Conservation (phyloP, 2,888 invertebrate species). For the Chymomyza procnemis region DNA sequence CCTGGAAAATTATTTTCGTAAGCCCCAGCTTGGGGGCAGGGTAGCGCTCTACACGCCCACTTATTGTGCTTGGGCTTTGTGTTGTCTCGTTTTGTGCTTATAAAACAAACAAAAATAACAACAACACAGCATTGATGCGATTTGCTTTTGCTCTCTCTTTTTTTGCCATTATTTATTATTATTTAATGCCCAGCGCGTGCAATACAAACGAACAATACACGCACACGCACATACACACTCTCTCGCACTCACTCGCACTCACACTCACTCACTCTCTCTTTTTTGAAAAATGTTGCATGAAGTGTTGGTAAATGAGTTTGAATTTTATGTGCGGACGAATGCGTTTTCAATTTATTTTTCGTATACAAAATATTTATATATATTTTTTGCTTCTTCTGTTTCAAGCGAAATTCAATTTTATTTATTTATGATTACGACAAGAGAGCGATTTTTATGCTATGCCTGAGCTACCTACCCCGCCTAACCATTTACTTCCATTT, state of each 20-base stretch:
- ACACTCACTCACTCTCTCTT: background rate
- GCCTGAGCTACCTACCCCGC: background rate
- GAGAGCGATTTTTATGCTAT: conserved; percentile 44
- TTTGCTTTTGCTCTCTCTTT: conserved; percentile 26
- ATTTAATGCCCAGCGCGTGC: conserved; percentile 59
- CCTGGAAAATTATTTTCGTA: conserved; percentile 45
- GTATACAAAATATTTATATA: too few relatives aligned
- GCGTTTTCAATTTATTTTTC: conserved; percentile 71
- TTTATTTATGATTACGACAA: conserved; percentile 69
- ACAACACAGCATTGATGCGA: conserved; percentile 55
- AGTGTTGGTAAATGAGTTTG: conserved; percentile 67
- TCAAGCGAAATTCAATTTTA: conserved; percentile 60
- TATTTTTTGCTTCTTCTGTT: conserved; percentile 44
- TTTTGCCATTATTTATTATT: conserved; percentile 66
- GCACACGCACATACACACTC: conserved; percentile 12
- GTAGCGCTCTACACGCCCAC: background rate
- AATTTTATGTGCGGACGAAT: conserved; percentile 66
- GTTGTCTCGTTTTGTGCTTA: conserved; percentile 13
- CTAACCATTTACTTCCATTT: background rate
- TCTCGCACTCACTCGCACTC: background rate
- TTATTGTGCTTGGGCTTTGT: background rate
- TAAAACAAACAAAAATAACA: conserved; percentile 38
- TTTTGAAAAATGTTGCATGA: conserved; percentile 59
- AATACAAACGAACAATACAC: conserved; percentile 62
- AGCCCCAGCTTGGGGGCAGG: conserved; percentile 13